Base-by-base conservation (phyloP, 2,113 vertebrate genomes). In the Aegithalos caudatus region DNA sequence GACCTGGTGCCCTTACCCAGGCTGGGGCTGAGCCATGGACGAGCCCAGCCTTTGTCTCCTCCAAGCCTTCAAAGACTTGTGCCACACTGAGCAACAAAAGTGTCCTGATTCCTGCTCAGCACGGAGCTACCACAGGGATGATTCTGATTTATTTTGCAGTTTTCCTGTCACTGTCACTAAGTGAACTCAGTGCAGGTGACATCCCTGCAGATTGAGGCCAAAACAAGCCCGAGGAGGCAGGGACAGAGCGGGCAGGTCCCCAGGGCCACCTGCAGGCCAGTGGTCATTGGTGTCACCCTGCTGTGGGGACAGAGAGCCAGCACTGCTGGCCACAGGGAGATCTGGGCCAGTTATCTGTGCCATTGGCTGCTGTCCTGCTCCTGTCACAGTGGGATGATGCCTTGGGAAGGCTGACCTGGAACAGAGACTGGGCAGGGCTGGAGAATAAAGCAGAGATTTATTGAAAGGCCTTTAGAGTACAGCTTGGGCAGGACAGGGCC, bases 81-180 rank as follows among this genome's bases (percentile, higher is more conserved):
- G 54, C 69, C 57, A 22, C 0, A 33, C 93, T 86, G 93, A 78
- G 88, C 33, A 66, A 66, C 80, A 90, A 96, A 83, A 40, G 81
- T 90, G 88, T 58, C 90, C 93, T 94, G 67, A 51, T 95, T 94
- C 51, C 80, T 0, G 9, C 92, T 78, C 94, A 88, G 95, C 93
- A 94, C 62, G 86, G 74, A 70, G 56, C 81, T 85, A 31, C 71
- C 35, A 16, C 33, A 40, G 51, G 40, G 44, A 74, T 47, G 14
- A 15, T 48, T 86, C 47, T 12, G 62, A 83, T 86, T 93, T 62
- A 51, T 62, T 92, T 66, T 31, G 9, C 25, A 9, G 4, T 78
- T 95, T 69, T 45, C 60, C 23, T 3, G 48, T 77, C 0, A 1
- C 62, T 77, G 70, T 72, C 18, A 1, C 40, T 31, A 4, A 67